Evolutionary conservation across 2,888 invertebrate genomes (phyloP).

Genomic region (Drosophila mulleri): DNA sequence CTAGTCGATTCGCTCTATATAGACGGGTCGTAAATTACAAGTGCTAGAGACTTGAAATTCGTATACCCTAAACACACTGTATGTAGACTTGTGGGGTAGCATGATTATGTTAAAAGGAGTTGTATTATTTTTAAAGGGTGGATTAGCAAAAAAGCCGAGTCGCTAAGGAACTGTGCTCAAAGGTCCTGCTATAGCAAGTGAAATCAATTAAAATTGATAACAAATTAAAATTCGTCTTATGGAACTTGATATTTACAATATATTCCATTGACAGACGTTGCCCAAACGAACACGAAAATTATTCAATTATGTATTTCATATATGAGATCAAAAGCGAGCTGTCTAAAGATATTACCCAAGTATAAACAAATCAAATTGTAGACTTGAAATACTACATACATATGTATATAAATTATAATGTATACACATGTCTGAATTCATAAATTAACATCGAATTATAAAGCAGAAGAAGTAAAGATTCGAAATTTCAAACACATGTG

Average conservation of each 20-base stretch:
- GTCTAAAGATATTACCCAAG: not conserved
- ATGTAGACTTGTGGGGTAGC: not conserved
- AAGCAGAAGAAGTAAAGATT: not conserved
- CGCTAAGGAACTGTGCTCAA: not conserved
- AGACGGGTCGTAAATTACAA: slow-evolving; percentile 7
- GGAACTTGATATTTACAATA: not conserved
- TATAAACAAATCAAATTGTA: not conserved
- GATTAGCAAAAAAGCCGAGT: not conserved
- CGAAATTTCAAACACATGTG: not conserved
- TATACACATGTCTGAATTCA: not conserved
- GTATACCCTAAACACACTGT: not conserved
- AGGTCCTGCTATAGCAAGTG: too few relatives aligned
- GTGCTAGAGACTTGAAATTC: slow-evolving; percentile 3
- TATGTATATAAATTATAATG: not conserved
- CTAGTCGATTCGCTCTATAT: not conserved
- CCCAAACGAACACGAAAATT: not conserved
- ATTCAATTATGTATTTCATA: not conserved
- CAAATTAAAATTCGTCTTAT: not conserved
- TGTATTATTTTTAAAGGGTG: too few relatives aligned
- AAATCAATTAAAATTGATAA: not conserved
- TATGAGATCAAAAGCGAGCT: not conserved
- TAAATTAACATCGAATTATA: slow-evolving; percentile 1
- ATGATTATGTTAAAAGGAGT: not conserved
- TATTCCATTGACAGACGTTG: not conserved
- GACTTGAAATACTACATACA: not conserved